Evolutionary conservation across 2,113 vertebrate species (phyloP).

Genomic region (Antechinus flavipes): DNA sequence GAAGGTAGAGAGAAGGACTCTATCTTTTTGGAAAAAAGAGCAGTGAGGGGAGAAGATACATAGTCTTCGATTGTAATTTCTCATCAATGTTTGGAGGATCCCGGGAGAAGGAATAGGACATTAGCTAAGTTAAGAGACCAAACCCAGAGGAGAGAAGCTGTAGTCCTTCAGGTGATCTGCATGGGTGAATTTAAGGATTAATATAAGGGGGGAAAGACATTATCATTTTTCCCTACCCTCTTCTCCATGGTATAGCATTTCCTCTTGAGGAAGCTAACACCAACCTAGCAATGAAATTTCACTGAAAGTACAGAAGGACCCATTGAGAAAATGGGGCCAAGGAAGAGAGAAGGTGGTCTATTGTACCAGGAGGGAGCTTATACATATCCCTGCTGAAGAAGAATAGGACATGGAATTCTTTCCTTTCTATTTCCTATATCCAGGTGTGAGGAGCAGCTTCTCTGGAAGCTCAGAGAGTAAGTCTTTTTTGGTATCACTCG

Average conservation of each 20-base stretch:
- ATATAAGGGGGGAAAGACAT: not conserved
- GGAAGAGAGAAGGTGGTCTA: not conserved
- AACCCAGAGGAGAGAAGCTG: not conserved
- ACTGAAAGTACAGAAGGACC: not conserved
- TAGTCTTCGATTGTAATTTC: not conserved
- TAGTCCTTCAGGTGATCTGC: not conserved
- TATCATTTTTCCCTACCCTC: not conserved
- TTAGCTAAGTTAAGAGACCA: not conserved
- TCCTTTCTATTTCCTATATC: not conserved
- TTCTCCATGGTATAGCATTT: not conserved
- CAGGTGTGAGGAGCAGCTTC: no score
- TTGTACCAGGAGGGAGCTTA: not conserved
- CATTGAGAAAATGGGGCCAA: conserved; percentile 5
- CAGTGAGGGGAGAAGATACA: not conserved
- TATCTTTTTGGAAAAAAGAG: not conserved
- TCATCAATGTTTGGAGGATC: not conserved
- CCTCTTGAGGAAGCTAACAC: not conserved
- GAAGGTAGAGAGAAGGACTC: not conserved
- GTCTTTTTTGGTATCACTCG: not conserved
- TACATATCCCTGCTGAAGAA: not conserved
- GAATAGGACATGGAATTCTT: not conserved
- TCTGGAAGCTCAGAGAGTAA: not conserved
- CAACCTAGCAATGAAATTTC: not conserved
- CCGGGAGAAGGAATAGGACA: not conserved
- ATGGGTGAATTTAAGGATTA: not conserved